Conservation (phyloP, 1,140 invertebrate genomes). For the Penaeus japonicus region DNA sequence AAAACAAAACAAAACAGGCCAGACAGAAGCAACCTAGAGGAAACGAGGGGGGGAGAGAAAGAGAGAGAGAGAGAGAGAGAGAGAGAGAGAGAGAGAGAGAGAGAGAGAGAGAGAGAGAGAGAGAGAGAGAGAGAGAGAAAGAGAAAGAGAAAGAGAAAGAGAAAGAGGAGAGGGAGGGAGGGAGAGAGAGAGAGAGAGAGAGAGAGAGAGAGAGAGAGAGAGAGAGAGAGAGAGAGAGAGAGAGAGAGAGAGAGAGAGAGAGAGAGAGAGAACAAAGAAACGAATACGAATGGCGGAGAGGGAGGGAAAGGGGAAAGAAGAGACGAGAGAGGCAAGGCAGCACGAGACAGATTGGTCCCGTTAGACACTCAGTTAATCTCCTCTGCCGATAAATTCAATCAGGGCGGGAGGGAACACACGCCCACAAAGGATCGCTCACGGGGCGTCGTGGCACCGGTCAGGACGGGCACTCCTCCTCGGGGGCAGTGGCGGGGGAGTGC, state of each 20-base stretch:
- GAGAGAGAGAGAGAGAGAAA: not conserved
- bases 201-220: not conserved
- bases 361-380: constrained; percentile 33
- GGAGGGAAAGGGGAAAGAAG: not conserved
- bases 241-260: too few relatives aligned
- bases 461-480: too few relatives aligned
- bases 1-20: too few relatives aligned
- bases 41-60: not conserved
- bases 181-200: not conserved
- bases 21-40: too few relatives aligned
- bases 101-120: constrained; percentile 3
- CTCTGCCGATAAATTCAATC: constrained; percentile 40
- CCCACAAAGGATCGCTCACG: not conserved
- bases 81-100: not conserved
- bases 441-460: too few relatives aligned
- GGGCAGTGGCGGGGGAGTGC: too few relatives aligned
- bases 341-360: constrained; percentile 10
- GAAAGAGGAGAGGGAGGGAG: not conserved
- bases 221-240: not conserved
- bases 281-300: not conserved
- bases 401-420: not conserved
- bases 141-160: not conserved
- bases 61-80: too few relatives aligned
- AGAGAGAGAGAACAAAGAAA: not conserved
- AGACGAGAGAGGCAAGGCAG: not conserved